Evolutionary conservation across 2,797 vertebrate species (phyloP), one percentile per base, ranked within the genome.

Genomic region (Arrhamphus sclerolepis): DNA sequence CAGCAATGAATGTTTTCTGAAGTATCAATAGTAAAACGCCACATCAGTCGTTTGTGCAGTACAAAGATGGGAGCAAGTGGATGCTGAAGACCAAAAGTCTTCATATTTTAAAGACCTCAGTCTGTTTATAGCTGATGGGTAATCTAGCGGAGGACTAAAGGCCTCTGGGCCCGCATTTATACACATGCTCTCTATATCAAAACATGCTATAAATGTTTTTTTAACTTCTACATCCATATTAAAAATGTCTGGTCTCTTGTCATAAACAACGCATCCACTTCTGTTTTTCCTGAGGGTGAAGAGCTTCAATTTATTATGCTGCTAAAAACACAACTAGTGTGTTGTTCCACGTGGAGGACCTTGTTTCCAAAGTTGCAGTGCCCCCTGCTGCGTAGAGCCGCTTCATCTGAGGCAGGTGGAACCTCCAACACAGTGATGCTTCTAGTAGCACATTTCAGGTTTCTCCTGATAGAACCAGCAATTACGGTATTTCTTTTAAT

Each of bases 331-430:
- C 11, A 24, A 53, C 41, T 52, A 54, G 42, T n/a, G 16, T 46
- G 61, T 46, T 13, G 55, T 50, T 24, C 46, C 31, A 28, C 4
- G 14, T 20, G 13, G 24, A 50, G 57, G 21, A 39, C 51, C 41
- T 50, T 50, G 34, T 85, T 82, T 73, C 41, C 72, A 81, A 79
- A 84, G 80, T 79, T 75, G 76, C 67, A 85, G 72, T 85, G 85
- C 86, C 86, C 82, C 78, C 87, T 90, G 70, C 80, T 86, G 89
- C 70, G 68, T 43, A 8, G 10, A 83, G 24, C 19, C 20, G 46
- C 51, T 63, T 71, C 41, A 43, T 62, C 44, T 65, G 58, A 65
- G 66, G 66, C 63, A 60, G 52, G 22, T 47, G 48, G 24, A 46
- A 39, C 40, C 22, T 44, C 22, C 4, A 48, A 59, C 66, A 68